Base-by-base conservation (phyloP, 2,113 vertebrate species). In the Cololabis saira region DNA sequence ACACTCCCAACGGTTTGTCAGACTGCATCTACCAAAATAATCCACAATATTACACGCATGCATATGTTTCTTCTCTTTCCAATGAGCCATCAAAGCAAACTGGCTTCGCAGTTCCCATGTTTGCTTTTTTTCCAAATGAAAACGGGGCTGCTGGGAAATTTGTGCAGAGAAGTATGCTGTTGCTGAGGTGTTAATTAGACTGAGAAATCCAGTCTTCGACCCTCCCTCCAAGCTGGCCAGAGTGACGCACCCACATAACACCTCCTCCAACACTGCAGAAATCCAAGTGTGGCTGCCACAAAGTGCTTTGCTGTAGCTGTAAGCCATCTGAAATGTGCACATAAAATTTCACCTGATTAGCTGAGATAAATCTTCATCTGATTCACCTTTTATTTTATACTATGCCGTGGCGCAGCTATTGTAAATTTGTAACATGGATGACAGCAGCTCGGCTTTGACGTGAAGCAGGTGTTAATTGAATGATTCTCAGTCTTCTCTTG, bases 101-200 rank as follows among this genome's bases (percentile, higher is more conserved):
- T 78, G 63, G 65, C 67, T 69, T 68, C 33, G 77, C 56, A 53
- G 58, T 59, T 75, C 53, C 40, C 33, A 50, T 58, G 54, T 55
- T 55, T 58, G 42, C 59, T 67, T 27, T 27, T 27, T 27, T 27
- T 69, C 55, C 63, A 70, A 68, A 70, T 52, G 21, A 74, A 74
- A 82, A 59, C 27, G 48, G 48, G 44, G 50, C 71, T 76, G 56
- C 67, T 71, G 76, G 68, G 70, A 81, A 75, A 74, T 64, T 33
- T 77, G 48, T 76, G 63, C 42, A 52, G 50, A 76, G 78, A 84
- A 74, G 41, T 74, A 80, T 78, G 80, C 77, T 69, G 55, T 73
- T 68, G 63, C 52, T 14, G 70, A 77, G 74, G 83, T 19, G 79
- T 67, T 84, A 90, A 91, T 91, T 91, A 89, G 82, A 73, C 75